Evolutionary conservation across 1,140 invertebrate genomes (phyloP).

Genomic region (Euura lappo): DNA sequence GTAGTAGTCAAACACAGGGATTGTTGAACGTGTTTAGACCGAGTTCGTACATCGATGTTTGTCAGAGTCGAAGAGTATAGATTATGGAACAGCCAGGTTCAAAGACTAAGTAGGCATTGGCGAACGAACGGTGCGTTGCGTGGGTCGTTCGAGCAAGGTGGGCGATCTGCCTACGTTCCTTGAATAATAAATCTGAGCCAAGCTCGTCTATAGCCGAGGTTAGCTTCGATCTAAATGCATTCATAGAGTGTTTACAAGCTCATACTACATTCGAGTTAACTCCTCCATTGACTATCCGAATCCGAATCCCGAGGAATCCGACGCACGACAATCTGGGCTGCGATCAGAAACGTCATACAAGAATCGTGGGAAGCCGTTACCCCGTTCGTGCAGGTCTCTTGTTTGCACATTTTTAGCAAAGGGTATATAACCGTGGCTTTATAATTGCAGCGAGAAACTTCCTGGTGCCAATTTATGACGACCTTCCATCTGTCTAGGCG

Average conservation of each 20-base stretch:
- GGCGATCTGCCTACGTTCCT: conserved; percentile 3
- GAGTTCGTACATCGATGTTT: background rate
- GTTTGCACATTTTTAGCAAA: background rate
- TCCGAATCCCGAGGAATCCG: no score
- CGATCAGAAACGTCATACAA: background rate
- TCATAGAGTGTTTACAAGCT: conserved; percentile 1
- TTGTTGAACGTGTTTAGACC: background rate
- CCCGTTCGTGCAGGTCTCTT: background rate
- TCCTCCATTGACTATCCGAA: background rate
- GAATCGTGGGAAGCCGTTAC: background rate
- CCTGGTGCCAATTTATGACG: background rate
- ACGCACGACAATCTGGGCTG: background rate
- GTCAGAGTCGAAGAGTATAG: background rate
- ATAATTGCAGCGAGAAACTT: background rate
- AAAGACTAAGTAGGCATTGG: background rate
- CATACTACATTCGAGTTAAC: background rate
- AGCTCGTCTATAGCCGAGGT: background rate
- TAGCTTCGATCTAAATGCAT: conserved; percentile 1
- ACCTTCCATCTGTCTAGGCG: background rate
- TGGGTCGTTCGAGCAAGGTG: background rate
- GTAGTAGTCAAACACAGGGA: background rate
- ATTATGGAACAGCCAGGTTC: conserved; percentile 2
- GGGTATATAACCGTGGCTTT: background rate
- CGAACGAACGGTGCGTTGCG: conserved; percentile 5
- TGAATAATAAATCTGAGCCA: background rate